These are phyloP conservation scores for Hemitrygon akajei DNA, from an alignment of 2,797 vertebrate species.

Conservation along the genomic window DNA sequence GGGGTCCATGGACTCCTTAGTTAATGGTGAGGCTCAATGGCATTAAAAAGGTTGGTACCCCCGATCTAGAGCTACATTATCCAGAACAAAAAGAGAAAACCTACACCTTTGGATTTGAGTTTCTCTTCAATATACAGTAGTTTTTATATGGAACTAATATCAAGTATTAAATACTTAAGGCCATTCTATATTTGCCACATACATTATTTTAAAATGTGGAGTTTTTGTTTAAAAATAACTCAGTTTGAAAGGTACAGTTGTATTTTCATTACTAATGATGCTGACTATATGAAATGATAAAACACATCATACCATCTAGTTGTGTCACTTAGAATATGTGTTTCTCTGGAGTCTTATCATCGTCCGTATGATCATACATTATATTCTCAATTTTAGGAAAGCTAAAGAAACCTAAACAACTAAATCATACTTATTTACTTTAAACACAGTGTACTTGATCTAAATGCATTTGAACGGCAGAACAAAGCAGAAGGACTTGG, in stretches of 20 bases:
- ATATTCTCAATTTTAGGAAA: not conserved
- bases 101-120: not conserved
- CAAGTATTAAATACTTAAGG: too few species aligned
- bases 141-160: not conserved
- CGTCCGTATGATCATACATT: not conserved
- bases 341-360: not conserved
- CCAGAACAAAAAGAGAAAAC: not conserved
- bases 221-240: not conserved
- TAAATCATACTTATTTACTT: not conserved
- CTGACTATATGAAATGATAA: not conserved
- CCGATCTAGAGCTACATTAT: too few species aligned
- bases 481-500: conserved; percentile 95
- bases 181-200: not conserved
- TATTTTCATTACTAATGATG: not conserved
- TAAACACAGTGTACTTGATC: conserved; percentile 77
- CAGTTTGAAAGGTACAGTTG: not conserved
- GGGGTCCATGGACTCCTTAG: too few species aligned
- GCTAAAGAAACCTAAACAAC: not conserved
- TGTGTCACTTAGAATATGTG: not conserved
- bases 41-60: too few species aligned
- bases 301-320: not conserved
- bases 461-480: conserved; percentile 91
- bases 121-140: not conserved
- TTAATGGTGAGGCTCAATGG: too few species aligned
- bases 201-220: not conserved